A percentile compares a stretch with the other conserved stretches of the same genome.
These are phyloP conservation scores for Diachasma alloeum DNA, from an alignment of 1,140 invertebrate genomes.

Conservation along the genomic window DNA sequence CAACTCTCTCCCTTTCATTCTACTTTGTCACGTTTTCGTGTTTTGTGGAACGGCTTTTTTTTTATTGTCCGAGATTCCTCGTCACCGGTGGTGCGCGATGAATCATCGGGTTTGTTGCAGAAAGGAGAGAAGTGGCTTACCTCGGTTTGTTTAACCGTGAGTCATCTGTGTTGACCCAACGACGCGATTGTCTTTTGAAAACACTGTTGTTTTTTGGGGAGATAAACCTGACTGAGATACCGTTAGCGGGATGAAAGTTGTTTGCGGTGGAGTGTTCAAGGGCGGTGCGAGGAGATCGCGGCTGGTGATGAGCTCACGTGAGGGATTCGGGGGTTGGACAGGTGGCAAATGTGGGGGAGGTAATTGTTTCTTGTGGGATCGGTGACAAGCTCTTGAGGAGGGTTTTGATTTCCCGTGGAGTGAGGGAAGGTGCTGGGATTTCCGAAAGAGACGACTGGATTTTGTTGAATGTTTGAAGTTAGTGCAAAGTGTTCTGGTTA, in stretches of 20 bases:
- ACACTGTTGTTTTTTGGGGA: not conserved
- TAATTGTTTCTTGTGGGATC: too few species aligned
- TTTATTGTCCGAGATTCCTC: not conserved
- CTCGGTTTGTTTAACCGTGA: not conserved
- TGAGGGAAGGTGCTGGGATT: too few species aligned
- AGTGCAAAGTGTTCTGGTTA: too few species aligned
- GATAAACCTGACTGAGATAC: not conserved
- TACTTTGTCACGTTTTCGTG: not conserved
- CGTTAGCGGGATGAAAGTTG: not conserved
- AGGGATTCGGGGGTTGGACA: not conserved
- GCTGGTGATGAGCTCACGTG: not conserved
- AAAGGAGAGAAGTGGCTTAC: not conserved
- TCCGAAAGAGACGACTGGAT: too few species aligned
- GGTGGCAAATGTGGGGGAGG: not conserved
- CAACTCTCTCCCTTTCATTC: not conserved
- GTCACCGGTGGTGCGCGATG: not conserved
- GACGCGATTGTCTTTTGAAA: not conserved
- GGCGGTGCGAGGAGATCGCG: not conserved
- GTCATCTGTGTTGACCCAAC: not conserved
- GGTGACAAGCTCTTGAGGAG: too few species aligned
- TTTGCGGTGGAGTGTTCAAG: not conserved
- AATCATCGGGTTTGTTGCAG: constrained; percentile 1
- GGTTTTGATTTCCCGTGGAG: too few species aligned
- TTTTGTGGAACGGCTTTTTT: not conserved
- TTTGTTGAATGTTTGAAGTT: too few species aligned